Evolutionary conservation across 2,797 vertebrate species (phyloP).

Genomic region (Danionella dracula): DNA sequence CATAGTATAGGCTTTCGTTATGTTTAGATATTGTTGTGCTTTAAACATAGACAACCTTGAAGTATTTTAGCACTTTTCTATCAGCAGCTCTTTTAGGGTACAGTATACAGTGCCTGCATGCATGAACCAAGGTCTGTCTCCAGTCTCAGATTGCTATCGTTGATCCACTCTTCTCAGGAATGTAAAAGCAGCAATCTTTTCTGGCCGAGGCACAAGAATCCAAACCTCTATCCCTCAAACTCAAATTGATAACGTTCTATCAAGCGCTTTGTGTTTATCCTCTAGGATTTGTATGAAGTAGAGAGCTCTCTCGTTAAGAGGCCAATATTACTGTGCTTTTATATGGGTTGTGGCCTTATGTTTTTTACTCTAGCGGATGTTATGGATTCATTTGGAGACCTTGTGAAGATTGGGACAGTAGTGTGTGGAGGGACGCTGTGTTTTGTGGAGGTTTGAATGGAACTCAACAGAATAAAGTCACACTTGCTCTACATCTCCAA

Average conservation of each 20-base stretch:
- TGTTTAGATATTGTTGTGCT: slow-evolving; percentile 35
- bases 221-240: slow-evolving; percentile 21
- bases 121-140: slow-evolving; percentile 25
- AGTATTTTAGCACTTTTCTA: slow-evolving; percentile 35
- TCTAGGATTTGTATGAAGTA: slow-evolving; percentile 45
- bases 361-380: too few relatives aligned
- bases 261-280: slow-evolving; percentile 23
- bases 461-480: slow-evolving; percentile 41
- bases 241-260: slow-evolving; percentile 25
- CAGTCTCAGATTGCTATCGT: slow-evolving; percentile 31
- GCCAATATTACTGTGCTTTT: slow-evolving; percentile 34
- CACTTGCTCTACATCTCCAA: slow-evolving; percentile 29
- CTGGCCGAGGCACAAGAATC: slow-evolving; percentile 22
- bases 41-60: slow-evolving; percentile 31
- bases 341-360: slow-evolving; percentile 35
- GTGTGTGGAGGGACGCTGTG: slow-evolving; percentile 2
- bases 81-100: too few relatives aligned
- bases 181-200: slow-evolving; percentile 40
- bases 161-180: slow-evolving; percentile 49
- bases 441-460: slow-evolving; percentile 34
- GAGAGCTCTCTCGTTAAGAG: slow-evolving; percentile 30
- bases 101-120: slow-evolving; percentile 4
- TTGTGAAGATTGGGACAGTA: background rate
- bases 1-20: too few relatives aligned
- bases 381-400: too few relatives aligned